phyloP scores from a whole-genome alignment of 2,113 vertebrate species.

The Hydrolagus affinis region DNA sequence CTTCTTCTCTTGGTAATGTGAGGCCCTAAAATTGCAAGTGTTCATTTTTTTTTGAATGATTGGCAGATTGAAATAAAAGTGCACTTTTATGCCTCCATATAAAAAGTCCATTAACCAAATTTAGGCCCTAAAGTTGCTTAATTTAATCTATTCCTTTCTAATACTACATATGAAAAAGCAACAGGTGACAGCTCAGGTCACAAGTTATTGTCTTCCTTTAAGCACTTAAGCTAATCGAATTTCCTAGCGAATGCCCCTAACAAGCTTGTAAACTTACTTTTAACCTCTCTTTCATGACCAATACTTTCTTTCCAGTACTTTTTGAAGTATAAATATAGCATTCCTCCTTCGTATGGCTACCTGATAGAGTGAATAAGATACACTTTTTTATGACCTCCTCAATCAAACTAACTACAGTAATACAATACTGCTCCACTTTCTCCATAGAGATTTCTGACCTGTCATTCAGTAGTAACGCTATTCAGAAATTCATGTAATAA shows the following conservation, averaged over 20 bases:
- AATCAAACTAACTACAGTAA: no score
- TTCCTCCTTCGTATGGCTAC: no score
- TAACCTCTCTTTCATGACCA: background rate
- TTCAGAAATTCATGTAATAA: background rate
- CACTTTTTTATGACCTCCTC: no score
- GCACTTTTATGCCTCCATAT: background rate
- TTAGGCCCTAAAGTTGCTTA: background rate
- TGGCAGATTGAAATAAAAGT: background rate
- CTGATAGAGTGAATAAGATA: no score
- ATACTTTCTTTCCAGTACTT: background rate
- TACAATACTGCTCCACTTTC: background rate
- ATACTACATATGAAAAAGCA: background rate
- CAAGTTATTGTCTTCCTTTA: background rate
- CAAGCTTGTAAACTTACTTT: constrained; percentile 27
- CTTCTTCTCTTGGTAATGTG: background rate
- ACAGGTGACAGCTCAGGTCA: background rate
- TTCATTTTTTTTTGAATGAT: background rate
- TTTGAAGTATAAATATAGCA: no score
- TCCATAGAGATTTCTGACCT: background rate
- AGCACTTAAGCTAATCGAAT: constrained; percentile 21
- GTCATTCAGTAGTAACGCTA: background rate
- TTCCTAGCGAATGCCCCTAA: background rate
- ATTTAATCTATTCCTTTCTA: constrained; percentile 1
- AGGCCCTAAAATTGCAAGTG: background rate
- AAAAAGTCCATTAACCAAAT: constrained; percentile 14